Conservation (phyloP, 1,140 invertebrate genomes). For the Cydia fagiglandana region DNA sequence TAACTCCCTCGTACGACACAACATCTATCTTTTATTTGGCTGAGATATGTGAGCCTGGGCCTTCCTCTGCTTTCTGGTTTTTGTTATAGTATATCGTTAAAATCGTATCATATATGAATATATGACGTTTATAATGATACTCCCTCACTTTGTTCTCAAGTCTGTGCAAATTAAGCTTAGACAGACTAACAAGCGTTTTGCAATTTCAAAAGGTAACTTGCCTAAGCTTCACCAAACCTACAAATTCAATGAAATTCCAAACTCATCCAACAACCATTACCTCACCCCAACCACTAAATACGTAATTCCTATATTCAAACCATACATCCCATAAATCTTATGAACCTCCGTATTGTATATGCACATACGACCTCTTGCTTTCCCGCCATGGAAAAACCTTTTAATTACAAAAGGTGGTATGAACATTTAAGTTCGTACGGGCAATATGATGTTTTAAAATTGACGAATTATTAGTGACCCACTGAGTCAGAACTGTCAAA, state of each 20-base stretch:
- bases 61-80: too few relatives aligned
- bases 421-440: not conserved
- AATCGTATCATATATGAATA: too few relatives aligned
- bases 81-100: too few relatives aligned
- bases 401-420: not conserved
- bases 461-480: slow-evolving; percentile 35
- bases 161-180: too few relatives aligned
- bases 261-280: slow-evolving; percentile 19
- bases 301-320: slow-evolving; percentile 33
- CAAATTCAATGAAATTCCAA: slow-evolving; percentile 20
- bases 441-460: not conserved
- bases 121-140: too few relatives aligned
- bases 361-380: not conserved
- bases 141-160: too few relatives aligned
- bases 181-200: too few relatives aligned
- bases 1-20: too few relatives aligned
- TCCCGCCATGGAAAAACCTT: not conserved
- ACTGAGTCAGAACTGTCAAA: slow-evolving; percentile 52
- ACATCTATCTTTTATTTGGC: too few relatives aligned
- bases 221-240: slow-evolving; percentile 12
- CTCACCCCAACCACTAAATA: slow-evolving; percentile 14
- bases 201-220: too few relatives aligned
- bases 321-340: not conserved
- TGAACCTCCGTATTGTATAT: not conserved
- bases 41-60: too few relatives aligned